Conservation (phyloP, 2,113 vertebrate genomes). For the Toxotes chatareus region DNA sequence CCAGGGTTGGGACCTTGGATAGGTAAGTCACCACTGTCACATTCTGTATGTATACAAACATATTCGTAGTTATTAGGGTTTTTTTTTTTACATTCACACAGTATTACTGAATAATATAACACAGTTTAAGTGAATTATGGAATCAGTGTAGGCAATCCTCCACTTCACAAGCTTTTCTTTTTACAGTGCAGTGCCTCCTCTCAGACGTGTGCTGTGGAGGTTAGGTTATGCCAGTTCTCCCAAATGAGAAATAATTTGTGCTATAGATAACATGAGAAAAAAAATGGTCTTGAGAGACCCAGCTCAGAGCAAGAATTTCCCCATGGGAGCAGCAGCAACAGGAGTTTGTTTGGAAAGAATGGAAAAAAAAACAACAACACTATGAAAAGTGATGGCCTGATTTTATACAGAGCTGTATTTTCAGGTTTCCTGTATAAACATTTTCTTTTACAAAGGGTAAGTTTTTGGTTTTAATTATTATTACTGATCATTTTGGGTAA, state of each 20-base stretch:
- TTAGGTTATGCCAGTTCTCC: background rate
- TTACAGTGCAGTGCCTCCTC: background rate
- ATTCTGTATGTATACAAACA: background rate
- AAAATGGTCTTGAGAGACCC: too few relatives aligned
- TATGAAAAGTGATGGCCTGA: too few relatives aligned
- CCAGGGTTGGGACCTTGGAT: slow-evolving; percentile 97
- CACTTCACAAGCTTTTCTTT: background rate
- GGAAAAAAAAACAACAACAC: too few relatives aligned
- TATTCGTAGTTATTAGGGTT: background rate
- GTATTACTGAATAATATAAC: background rate
- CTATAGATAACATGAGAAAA: too few relatives aligned
- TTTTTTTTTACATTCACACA: background rate
- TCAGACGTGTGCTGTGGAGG: background rate
- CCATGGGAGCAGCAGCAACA: too few relatives aligned
- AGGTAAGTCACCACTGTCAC: slow-evolving; percentile 85
- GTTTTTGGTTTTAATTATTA: too few relatives aligned
- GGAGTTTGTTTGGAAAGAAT: too few relatives aligned
- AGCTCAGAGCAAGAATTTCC: too few relatives aligned
- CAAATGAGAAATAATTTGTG: background rate
- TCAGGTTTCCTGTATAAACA: too few relatives aligned
- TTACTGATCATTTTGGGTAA: too few relatives aligned
- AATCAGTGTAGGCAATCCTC: background rate
- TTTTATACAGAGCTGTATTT: too few relatives aligned
- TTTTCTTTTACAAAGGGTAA: too few relatives aligned
- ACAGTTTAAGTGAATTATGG: background rate